Evolutionary conservation across 2,888 invertebrate genomes (phyloP).

Genomic region (Himalopsyche anomala): DNA sequence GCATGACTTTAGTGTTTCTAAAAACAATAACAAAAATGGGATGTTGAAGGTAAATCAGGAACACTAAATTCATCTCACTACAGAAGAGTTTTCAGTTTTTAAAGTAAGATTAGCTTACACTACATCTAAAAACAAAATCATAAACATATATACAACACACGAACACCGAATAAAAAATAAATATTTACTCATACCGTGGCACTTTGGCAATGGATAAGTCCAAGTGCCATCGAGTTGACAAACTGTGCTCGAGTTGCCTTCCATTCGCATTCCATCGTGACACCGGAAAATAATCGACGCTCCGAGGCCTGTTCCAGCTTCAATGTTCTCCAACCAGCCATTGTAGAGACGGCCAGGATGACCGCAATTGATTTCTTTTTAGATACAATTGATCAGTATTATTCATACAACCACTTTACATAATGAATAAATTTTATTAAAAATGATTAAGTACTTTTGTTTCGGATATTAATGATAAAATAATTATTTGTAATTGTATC

Average conservation of each 20-base stretch:
- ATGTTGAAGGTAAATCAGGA: too few species aligned
- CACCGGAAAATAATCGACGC: conserved; percentile 96
- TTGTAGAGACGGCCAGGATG: conserved; percentile 95
- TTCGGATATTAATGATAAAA: too few species aligned
- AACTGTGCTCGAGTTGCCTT: conserved; percentile 91
- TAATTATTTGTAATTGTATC: too few species aligned
- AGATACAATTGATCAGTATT: background rate
- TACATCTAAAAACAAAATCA: conserved; percentile 48
- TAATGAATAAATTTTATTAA: too few species aligned
- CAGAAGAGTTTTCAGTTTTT: too few species aligned
- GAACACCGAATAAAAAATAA: conserved; percentile 32
- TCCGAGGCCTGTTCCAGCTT: conserved; percentile 92
- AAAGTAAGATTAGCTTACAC: background rate
- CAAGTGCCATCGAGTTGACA: conserved; percentile 96
- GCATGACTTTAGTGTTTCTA: too few species aligned
- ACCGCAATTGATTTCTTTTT: conserved; percentile 96
- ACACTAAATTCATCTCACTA: too few species aligned
- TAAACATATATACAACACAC: conserved; percentile 47
- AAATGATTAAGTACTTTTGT: too few species aligned
- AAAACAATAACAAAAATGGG: too few species aligned
- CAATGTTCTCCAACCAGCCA: conserved; percentile 95
- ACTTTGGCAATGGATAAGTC: conserved; percentile 95
- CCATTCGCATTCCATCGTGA: conserved; percentile 92
- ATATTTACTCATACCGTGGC: conserved; percentile 81
- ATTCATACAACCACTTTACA: too few species aligned